Evolutionary conservation across 2,888 invertebrate genomes (phyloP), one percentile per base, ranked within the genome.

Genomic region (Amphipyra berbera): DNA sequence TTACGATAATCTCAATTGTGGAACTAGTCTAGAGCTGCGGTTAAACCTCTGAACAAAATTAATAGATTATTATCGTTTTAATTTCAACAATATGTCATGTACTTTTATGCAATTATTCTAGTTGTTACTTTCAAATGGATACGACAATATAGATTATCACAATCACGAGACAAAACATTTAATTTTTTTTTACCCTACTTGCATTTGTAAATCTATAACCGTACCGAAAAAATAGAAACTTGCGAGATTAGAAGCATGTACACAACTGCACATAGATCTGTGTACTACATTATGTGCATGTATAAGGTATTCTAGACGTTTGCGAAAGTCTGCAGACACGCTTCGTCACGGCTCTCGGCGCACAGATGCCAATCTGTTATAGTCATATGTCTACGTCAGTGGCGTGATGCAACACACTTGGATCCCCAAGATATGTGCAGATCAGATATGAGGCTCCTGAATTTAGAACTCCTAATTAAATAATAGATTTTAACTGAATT

Each of bases 281-380:
- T 69, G 54, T 10, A 56, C 46, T 61, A 65, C 59, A 71, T 75
- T 75, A 56, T 73, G 69, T 76, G 67, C 63, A 73, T 67, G 69
- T 65, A 63, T 69, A 72, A 68, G 68, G 77, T 65, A 72, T 80
- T 82, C 84, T 83, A 89, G 87, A 88, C 81, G 82, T 83, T 90
- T 89, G 89, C 88, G 90, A 92, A 91, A 92, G 89, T 91, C 83
- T 83, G 75, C 82, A 85, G 83, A 86, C 85, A 82, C 86, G 88
- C 86, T 84, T 84, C 88, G 90, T 90, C 88, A 90, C 88, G 90
- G 89, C 82, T 86, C 83, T 84, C 82, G 81, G 68, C 83, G 74
- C 81, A 80, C 77, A 88, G 88, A 88, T 90, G 84, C 87, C 88
- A 86, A 91, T 91, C 90, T 88, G 81, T 78, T 84, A 79, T 77